A percentile compares a stretch with the other conserved stretches of the same genome.
Conservation (phyloP, 2,113 vertebrate genomes). For the Rousettus leschenaultii region DNA sequence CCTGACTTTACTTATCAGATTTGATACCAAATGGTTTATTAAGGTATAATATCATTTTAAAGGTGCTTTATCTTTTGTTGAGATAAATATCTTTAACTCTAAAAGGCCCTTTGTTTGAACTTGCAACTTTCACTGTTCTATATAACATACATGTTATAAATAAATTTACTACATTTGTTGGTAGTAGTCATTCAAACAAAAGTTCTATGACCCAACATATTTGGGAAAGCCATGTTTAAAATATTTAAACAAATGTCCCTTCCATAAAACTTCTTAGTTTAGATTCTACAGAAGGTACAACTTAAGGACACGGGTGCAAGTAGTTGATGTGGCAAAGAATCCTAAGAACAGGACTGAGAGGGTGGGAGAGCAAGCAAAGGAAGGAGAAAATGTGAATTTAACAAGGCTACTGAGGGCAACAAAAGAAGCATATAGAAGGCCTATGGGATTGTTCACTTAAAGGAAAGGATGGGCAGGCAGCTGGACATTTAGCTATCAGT, state of each 20-base stretch:
- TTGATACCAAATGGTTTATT: not conserved
- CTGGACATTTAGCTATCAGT: not conserved
- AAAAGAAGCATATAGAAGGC: not conserved
- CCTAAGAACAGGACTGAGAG: not conserved
- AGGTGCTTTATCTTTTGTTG: not conserved
- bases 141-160: not conserved
- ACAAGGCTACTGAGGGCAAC: not conserved
- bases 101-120: not conserved
- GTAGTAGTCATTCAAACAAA: conserved; percentile 14
- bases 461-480: not conserved
- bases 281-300: not conserved
- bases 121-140: not conserved
- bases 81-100: not conserved
- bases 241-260: not conserved
- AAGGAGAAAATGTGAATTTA: not conserved
- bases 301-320: not conserved
- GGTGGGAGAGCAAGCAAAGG: not conserved
- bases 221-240: not conserved
- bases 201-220: not conserved
- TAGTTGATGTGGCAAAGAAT: not conserved
- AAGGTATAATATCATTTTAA: not conserved
- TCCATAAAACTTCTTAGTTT: not conserved
- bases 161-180: not conserved
- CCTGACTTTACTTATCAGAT: not conserved
- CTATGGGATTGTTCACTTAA: not conserved